Conservation (phyloP, 2,888 invertebrate species). For the Eulithis prunata region DNA sequence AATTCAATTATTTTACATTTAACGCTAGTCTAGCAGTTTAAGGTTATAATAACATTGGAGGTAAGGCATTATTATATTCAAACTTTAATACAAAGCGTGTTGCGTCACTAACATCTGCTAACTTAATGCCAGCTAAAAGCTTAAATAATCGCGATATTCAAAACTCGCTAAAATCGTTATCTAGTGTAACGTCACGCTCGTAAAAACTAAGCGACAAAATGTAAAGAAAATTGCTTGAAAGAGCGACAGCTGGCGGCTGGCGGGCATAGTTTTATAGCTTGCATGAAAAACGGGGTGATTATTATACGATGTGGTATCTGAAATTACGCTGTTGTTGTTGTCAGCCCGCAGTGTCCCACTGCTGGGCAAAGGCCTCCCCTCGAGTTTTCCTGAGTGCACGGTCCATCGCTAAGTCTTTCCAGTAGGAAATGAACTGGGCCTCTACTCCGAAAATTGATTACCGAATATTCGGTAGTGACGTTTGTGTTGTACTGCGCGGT, state of each 20-base stretch:
- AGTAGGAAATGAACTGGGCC: no score
- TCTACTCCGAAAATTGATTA: no score
- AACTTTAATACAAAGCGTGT: conserved; percentile 14
- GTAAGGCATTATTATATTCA: not conserved
- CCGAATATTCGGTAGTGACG: no score
- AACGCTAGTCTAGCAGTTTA: no score
- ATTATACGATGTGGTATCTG: conserved; percentile 26
- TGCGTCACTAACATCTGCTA: conserved; percentile 25
- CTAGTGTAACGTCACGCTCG: conserved; percentile 44
- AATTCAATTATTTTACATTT: no score
- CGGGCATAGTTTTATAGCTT: conserved; percentile 49
- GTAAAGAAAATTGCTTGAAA: conserved; percentile 58
- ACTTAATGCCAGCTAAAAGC: conserved; percentile 19
- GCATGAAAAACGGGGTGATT: conserved; percentile 50
- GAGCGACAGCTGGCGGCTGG: conserved; percentile 53
- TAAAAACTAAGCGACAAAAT: conserved; percentile 53
- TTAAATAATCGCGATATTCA: conserved; percentile 31
- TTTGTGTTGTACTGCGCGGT: no score
- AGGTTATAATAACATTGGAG: not conserved
- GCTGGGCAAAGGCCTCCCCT: no score
- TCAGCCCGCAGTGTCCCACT: no score
- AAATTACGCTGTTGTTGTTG: not conserved
- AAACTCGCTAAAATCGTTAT: conserved; percentile 45
- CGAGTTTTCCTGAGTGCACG: no score
- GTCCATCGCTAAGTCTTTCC: no score